Percentiles rank a stretch among this genome's conserved stretches.
Conservation (phyloP, 2,888 invertebrate genomes). For the Schrankia costaestrigalis region DNA sequence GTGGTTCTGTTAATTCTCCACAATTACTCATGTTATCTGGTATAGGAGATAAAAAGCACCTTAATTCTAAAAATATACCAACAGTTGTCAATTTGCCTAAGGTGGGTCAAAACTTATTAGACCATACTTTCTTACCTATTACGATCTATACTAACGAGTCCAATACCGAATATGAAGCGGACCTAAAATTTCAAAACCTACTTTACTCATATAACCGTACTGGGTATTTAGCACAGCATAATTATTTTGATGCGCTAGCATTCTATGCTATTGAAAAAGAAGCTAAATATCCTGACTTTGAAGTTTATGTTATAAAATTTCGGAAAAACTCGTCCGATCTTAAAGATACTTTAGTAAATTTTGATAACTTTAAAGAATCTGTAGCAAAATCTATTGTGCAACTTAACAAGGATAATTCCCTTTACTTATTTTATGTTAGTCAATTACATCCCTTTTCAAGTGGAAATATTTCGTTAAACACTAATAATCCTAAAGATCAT, state of each 20-base stretch:
- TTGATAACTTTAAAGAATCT: slow-evolving; percentile 36
- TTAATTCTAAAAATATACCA: slow-evolving; percentile 51
- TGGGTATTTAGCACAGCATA: slow-evolving; percentile 69
- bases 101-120: slow-evolving; percentile 79
- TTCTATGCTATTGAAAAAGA: slow-evolving; percentile 42
- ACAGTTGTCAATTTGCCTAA: slow-evolving; percentile 58
- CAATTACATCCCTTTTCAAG: slow-evolving; percentile 73
- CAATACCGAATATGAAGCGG: slow-evolving; percentile 28
- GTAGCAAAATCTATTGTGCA: slow-evolving; percentile 37
- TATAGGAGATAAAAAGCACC: slow-evolving; percentile 63
- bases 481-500: slow-evolving; percentile 77
- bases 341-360: background rate
- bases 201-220: slow-evolving; percentile 71
- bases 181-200: slow-evolving; percentile 48
- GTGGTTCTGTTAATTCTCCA: slow-evolving; percentile 71
- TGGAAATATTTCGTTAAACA: slow-evolving; percentile 78
- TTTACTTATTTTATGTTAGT: slow-evolving; percentile 53
- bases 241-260: slow-evolving; percentile 76
- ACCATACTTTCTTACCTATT: slow-evolving; percentile 66
- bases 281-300: slow-evolving; percentile 47
- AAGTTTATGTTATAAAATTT: slow-evolving; percentile 37
- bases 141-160: too few relatives aligned
- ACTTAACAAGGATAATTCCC: slow-evolving; percentile 39
- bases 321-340: slow-evolving; percentile 45
- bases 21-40: slow-evolving; percentile 77